Conservation (phyloP, 2,888 invertebrate genomes). For the Antheraea yamamai region DNA sequence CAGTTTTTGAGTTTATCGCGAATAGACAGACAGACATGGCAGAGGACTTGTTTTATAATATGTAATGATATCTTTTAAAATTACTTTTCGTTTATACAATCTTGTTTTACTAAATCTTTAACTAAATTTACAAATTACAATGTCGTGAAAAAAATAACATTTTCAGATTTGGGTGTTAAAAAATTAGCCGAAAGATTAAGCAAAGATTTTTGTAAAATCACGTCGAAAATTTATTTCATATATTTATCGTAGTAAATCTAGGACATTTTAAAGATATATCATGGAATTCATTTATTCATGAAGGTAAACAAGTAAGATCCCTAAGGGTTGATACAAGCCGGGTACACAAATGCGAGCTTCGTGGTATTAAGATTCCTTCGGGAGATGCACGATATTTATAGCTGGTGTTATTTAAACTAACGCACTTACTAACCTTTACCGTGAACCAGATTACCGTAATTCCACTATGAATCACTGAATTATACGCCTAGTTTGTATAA, state of each 20-base stretch:
- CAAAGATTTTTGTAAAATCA: not conserved
- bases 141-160: no score
- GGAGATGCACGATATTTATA: conserved; percentile 3
- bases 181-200: not conserved
- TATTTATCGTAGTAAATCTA: not conserved
- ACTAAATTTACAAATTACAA: no score
- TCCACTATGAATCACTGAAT: not conserved
- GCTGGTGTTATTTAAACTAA: not conserved
- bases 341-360: conserved; percentile 14
- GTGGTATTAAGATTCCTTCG: conserved; percentile 19
- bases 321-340: conserved; percentile 8
- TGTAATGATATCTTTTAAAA: no score
- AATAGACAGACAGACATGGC: no score
- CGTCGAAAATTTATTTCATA: not conserved
- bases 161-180: no score
- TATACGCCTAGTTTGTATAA: not conserved
- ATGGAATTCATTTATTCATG: conserved; percentile 32
- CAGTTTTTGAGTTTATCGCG: no score
- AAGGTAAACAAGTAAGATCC: conserved; percentile 21
- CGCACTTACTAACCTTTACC: not conserved
- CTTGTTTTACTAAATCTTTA: no score
- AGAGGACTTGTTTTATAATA: no score
- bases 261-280: not conserved
- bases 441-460: not conserved
- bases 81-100: no score